Conservation (phyloP, 2,888 invertebrate species). For the Marronus borbonicus region DNA sequence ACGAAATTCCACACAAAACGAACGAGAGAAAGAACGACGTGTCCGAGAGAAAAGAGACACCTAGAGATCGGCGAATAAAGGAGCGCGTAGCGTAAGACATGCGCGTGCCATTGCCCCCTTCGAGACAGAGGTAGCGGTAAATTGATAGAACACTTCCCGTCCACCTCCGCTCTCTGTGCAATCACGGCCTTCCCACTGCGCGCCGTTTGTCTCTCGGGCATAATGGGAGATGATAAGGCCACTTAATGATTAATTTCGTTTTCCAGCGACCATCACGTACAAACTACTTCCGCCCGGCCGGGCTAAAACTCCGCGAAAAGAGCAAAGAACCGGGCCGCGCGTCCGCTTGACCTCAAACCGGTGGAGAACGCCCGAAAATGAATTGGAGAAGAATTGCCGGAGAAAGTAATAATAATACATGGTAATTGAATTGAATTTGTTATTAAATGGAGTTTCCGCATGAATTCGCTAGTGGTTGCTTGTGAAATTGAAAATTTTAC, state of each 20-base stretch:
- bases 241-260: constrained; percentile 60
- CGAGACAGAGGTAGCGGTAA: constrained; percentile 53
- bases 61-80: constrained; percentile 19
- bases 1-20: constrained; percentile 19
- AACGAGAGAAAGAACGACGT: not conserved
- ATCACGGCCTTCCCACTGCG: constrained; percentile 64
- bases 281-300: constrained; percentile 54
- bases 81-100: constrained; percentile 26
- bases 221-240: constrained; percentile 59
- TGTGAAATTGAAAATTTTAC: too few species aligned
- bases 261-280: constrained; percentile 56
- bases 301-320: constrained; percentile 54
- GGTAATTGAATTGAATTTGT: too few species aligned
- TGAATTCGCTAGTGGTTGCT: too few species aligned
- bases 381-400: not conserved
- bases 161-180: constrained; percentile 62
- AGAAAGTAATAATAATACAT: too few species aligned
- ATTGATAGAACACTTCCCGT: constrained; percentile 65
- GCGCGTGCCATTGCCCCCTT: constrained; percentile 57
- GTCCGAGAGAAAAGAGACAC: not conserved
- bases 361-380: not conserved
- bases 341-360: not conserved
- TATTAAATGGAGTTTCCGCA: too few species aligned
- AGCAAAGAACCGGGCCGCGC: constrained; percentile 52
- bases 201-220: constrained; percentile 64